These are phyloP conservation scores for Aphodius granarius DNA, from an alignment of 2,888 invertebrate genomes.

Conservation along the genomic window DNA sequence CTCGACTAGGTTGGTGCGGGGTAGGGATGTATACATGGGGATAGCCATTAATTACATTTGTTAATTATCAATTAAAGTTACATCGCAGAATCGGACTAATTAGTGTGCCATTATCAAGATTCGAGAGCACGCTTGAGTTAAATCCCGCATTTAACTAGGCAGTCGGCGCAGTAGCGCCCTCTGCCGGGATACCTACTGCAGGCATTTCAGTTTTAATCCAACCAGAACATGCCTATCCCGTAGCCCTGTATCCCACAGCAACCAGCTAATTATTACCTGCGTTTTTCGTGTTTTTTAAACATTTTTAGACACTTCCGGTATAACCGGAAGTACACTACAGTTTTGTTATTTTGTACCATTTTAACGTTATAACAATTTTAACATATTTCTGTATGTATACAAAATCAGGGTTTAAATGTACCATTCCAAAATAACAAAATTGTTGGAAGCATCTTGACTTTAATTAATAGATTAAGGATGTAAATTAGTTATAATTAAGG, in stretches of 20 bases:
- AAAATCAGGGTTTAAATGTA: too few relatives aligned
- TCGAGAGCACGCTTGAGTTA: constrained; percentile 16
- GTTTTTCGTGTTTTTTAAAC: too few relatives aligned
- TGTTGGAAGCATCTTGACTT: too few relatives aligned
- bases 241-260: not conserved
- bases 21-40: not conserved
- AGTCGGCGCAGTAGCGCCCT: not conserved
- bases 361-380: too few relatives aligned
- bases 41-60: constrained; percentile 35
- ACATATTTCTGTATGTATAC: too few relatives aligned
- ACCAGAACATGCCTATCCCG: too few relatives aligned
- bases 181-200: not conserved
- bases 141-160: constrained; percentile 17
- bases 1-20: constrained; percentile 36
- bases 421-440: too few relatives aligned
- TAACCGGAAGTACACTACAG: too few relatives aligned
- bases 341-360: too few relatives aligned
- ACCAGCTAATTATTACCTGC: not conserved
- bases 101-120: constrained; percentile 30
- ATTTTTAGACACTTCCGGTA: too few relatives aligned
- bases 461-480: too few relatives aligned
- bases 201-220: not conserved
- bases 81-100: constrained; percentile 42
- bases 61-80: constrained; percentile 46
- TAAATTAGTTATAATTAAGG: too few relatives aligned